A percentile compares a stretch with the other conserved stretches of the same genome.
phyloP scores from a whole-genome alignment of 2,888 invertebrate species.

The Allolobophora icterica region DNA sequence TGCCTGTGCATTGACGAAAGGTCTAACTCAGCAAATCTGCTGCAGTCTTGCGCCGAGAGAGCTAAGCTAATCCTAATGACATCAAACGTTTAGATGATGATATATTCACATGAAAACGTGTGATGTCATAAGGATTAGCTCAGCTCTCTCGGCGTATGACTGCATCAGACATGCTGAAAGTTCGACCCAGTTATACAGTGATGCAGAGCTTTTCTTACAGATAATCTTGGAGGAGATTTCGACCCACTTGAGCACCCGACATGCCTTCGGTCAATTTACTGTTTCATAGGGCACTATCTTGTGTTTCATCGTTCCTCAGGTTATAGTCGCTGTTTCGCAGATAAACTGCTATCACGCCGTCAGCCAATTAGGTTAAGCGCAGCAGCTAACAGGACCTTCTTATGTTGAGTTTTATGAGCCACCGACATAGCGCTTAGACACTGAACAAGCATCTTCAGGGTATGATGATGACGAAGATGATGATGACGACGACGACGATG shows the following conservation, averaged over 20 bases:
- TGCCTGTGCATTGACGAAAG: too few relatives aligned
- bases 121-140: not conserved
- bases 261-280: not conserved
- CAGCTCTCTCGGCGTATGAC: not conserved
- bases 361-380: not conserved
- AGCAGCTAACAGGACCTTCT: not conserved
- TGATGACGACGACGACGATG: not conserved
- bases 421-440: not conserved
- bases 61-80: too few relatives aligned
- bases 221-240: not conserved
- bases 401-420: not conserved
- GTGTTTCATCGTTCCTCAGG: not conserved
- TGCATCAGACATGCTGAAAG: not conserved
- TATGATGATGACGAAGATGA: not conserved
- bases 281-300: not conserved
- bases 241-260: not conserved
- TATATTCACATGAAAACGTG: too few relatives aligned
- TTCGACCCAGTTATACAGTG: not conserved
- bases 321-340: not conserved
- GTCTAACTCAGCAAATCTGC: too few relatives aligned
- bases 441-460: too few relatives aligned
- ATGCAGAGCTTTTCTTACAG: not conserved
- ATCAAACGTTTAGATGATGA: too few relatives aligned
- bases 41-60: too few relatives aligned
- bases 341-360: not conserved